Conservation (phyloP, 2,888 invertebrate genomes). For the Antitype chi region DNA sequence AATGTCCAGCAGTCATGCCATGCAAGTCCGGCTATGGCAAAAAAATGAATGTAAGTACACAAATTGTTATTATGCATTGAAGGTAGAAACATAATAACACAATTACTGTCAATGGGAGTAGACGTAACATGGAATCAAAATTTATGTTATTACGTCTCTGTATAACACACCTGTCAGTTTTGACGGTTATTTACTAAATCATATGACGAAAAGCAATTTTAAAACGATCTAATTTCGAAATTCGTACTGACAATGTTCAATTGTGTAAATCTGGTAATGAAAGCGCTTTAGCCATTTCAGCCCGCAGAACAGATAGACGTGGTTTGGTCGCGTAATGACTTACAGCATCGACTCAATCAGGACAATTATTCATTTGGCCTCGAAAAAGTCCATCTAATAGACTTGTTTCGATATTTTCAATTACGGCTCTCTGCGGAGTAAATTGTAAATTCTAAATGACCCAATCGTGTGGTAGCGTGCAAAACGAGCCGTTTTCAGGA, state of each 20-base stretch:
- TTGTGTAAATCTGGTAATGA: slow-evolving; percentile 86
- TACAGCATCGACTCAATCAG: slow-evolving; percentile 66
- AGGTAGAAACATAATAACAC: slow-evolving; percentile 58
- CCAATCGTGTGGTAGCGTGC: not conserved
- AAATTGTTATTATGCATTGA: slow-evolving; percentile 61
- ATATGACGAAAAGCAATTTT: slow-evolving; percentile 88
- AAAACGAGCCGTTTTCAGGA: slow-evolving; percentile 1
- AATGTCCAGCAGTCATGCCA: slow-evolving; percentile 79
- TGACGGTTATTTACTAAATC: slow-evolving; percentile 78
- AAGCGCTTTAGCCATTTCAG: slow-evolving; percentile 76
- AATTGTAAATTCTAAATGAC: slow-evolving; percentile 35
- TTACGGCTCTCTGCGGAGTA: slow-evolving; percentile 38
- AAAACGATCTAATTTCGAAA: slow-evolving; percentile 85
- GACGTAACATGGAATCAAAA: slow-evolving; percentile 63
- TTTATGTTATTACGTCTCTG: slow-evolving; percentile 63
- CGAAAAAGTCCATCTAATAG: slow-evolving; percentile 46
- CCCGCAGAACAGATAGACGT: slow-evolving; percentile 68
- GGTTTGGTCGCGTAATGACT: slow-evolving; percentile 70
- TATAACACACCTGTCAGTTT: slow-evolving; percentile 77
- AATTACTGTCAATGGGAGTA: slow-evolving; percentile 59
- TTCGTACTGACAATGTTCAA: slow-evolving; percentile 83
- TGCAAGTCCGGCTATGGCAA: slow-evolving; percentile 30
- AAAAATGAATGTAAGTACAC: slow-evolving; percentile 45
- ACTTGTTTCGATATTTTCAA: slow-evolving; percentile 56
- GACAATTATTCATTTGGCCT: slow-evolving; percentile 60